Evolutionary conservation across 2,888 invertebrate genomes (phyloP).

Genomic region (Ischnus inquisitorius): DNA sequence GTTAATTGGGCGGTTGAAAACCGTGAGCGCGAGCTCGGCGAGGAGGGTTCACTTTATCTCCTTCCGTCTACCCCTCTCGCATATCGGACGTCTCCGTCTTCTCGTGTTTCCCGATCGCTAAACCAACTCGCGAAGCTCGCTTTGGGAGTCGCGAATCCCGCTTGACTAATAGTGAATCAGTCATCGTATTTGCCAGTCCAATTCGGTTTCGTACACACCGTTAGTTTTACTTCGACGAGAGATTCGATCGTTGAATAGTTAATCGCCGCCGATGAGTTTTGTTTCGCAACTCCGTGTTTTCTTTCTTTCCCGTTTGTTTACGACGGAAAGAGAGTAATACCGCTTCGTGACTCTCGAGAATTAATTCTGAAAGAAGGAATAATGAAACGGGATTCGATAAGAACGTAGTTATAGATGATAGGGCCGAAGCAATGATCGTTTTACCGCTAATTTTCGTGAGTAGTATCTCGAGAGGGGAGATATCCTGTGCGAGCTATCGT

Average conservation of each 20-base stretch:
- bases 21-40: constrained; percentile 14
- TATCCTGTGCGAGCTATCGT: neutral
- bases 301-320: neutral
- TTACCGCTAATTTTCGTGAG: neutral
- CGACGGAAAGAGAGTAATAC: no score
- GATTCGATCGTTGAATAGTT: neutral
- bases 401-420: neutral
- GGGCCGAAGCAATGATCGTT: neutral
- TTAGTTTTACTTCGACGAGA: neutral
- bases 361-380: no score
- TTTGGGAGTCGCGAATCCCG: neutral
- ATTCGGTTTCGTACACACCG: neutral
- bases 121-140: constrained; percentile 3
- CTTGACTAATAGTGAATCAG: constrained; percentile 3
- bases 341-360: no score
- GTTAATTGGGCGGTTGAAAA: constrained; percentile 39
- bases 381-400: no score
- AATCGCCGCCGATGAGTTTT: neutral
- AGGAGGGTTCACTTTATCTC: constrained; percentile 31
- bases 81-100: constrained; percentile 15
- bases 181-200: neutral
- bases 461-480: neutral
- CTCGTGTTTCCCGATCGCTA: neutral
- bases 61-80: constrained; percentile 6
- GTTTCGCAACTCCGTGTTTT: neutral